Conservation (phyloP, 2,113 vertebrate genomes). For the Ploceus nigricollis region DNA sequence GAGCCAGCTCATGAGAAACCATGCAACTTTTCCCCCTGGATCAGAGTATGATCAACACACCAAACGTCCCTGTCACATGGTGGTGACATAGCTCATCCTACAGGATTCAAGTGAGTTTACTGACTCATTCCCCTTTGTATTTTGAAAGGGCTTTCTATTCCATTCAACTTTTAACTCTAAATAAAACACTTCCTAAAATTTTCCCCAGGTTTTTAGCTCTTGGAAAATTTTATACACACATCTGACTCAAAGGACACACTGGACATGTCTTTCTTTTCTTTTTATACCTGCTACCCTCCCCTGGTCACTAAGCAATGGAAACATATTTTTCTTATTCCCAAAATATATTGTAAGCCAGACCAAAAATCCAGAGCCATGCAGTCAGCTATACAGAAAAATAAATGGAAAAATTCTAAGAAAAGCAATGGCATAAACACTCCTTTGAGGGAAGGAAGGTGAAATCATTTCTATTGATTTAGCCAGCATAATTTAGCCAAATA, state of each 20-base stretch:
- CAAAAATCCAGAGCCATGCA: neutral
- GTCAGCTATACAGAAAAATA: neutral
- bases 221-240: neutral
- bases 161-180: neutral
- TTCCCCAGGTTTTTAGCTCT: neutral
- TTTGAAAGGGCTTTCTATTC: slow-evolving; percentile 1
- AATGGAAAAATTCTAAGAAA: neutral
- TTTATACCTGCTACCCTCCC: neutral
- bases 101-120: neutral
- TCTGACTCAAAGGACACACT: neutral
- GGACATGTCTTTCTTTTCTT: neutral
- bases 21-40: neutral
- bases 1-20: neutral
- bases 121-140: neutral
- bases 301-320: neutral
- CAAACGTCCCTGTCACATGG: neutral
- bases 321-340: neutral
- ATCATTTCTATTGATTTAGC: neutral
- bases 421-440: neutral
- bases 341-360: neutral
- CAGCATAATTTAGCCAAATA: neutral
- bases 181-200: neutral
- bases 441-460: neutral
- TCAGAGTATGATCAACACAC: neutral
- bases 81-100: neutral